Evolutionary conservation across 2,797 vertebrate genomes (phyloP).

Genomic region (Champsocephalus gunnari): DNA sequence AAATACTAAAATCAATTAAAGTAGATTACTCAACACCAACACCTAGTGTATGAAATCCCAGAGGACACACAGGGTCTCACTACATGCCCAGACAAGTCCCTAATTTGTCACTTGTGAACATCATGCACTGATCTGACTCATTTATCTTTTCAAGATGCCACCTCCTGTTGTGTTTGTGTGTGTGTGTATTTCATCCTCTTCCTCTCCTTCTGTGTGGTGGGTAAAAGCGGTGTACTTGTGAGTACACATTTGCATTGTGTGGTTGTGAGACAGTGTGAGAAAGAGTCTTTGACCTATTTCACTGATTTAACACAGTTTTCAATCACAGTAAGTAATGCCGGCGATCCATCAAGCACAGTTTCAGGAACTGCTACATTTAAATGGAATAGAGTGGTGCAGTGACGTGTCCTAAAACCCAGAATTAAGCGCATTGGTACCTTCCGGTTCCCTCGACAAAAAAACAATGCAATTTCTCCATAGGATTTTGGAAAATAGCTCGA

Average conservation of each 20-base stretch:
- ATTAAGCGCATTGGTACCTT: no score
- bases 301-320: not conserved
- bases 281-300: conserved; percentile 55
- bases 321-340: not conserved
- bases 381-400: not conserved
- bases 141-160: conserved; percentile 46
- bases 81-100: conserved; percentile 75
- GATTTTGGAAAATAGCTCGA: no score
- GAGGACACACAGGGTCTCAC: conserved; percentile 50
- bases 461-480: no score
- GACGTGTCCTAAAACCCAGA: no score
- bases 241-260: conserved; percentile 31
- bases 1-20: not conserved
- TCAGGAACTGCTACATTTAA: not conserved
- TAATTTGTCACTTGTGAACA: conserved; percentile 77
- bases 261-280: conserved; percentile 51
- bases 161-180: conserved; percentile 33
- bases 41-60: conserved; percentile 37
- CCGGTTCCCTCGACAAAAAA: no score
- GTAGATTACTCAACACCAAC: conserved; percentile 38
- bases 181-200: conserved; percentile 22
- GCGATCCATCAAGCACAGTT: not conserved
- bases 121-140: conserved; percentile 74
- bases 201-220: conserved; percentile 35
- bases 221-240: not conserved